A percentile compares a stretch with the other conserved stretches of the same genome.
Conservation (phyloP, 2,797 vertebrate genomes). For the Tokudaia muenninki region DNA sequence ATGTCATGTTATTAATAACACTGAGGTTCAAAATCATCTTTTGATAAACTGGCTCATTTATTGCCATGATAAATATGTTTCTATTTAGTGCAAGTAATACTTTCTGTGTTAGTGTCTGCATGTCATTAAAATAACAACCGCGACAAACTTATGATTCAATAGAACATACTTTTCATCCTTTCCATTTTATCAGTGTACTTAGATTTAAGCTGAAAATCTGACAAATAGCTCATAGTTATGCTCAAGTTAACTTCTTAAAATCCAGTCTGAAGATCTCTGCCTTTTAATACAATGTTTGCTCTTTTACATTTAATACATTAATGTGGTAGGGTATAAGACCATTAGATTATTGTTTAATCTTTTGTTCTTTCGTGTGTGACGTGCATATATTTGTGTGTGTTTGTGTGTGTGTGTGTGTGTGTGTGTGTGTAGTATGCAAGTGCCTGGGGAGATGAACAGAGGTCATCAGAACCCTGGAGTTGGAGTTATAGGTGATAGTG, state of each 20-base stretch:
- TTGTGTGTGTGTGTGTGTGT: neutral
- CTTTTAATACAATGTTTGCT: neutral
- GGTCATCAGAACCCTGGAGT: neutral
- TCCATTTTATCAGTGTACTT: neutral
- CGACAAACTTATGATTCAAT: neutral
- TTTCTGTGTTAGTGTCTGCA: neutral
- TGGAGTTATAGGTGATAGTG: neutral
- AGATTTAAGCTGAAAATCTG: neutral
- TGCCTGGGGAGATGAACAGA: neutral
- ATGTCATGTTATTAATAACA: neutral
- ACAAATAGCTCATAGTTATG: neutral
- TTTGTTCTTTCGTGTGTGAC: neutral
- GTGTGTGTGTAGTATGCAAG: neutral
- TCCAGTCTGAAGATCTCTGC: neutral
- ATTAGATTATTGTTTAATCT: neutral
- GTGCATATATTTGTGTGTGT: no score
- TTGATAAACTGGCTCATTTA: neutral
- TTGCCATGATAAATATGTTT: neutral
- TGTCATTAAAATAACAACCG: neutral
- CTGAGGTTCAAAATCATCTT: neutral
- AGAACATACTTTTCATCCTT: neutral
- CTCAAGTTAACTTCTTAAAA: neutral
- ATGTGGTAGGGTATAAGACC: neutral
- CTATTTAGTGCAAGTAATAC: neutral
- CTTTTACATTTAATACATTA: neutral